Evolutionary conservation across 1,140 invertebrate species (phyloP).

Genomic region (Bombus waltoni): DNA sequence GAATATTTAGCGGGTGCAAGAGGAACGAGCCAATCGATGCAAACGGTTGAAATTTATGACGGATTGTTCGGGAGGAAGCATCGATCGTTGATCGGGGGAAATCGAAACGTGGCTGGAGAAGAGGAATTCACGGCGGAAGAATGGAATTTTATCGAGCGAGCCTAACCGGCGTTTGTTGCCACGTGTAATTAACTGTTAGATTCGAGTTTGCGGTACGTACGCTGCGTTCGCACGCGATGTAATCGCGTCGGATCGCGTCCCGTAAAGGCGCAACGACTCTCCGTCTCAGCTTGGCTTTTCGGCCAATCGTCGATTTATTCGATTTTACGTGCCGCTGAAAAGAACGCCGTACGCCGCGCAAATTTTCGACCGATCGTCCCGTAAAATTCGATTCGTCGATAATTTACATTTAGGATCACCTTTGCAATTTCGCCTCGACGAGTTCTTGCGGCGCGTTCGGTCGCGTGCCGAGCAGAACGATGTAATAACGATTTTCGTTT

Average conservation of each 20-base stretch:
- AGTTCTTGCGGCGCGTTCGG: not conserved
- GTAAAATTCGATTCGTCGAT: too few relatives aligned
- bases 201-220: not conserved
- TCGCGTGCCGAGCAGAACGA: not conserved
- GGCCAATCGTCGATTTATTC: not conserved
- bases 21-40: too few relatives aligned
- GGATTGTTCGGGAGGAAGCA: not conserved
- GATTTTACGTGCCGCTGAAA: not conserved
- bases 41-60: too few relatives aligned
- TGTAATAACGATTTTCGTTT: not conserved
- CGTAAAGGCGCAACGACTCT: constrained; percentile 23
- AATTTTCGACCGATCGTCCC: too few relatives aligned
- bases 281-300: not conserved
- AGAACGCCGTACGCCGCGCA: too few relatives aligned
- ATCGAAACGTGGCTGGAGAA: not conserved
- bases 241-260: constrained; percentile 55
- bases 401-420: not conserved
- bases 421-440: too few relatives aligned
- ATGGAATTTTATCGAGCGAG: constrained; percentile 34
- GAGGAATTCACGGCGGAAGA: constrained; percentile 14
- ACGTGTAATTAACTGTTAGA: constrained; percentile 49
- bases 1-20: too few relatives aligned
- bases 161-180: constrained; percentile 9
- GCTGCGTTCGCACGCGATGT: constrained; percentile 50
- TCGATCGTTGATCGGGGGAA: not conserved